A percentile compares a stretch with the other conserved stretches of the same genome.
Conservation (phyloP, 2,113 vertebrate genomes). For the Camelus bactrianus region DNA sequence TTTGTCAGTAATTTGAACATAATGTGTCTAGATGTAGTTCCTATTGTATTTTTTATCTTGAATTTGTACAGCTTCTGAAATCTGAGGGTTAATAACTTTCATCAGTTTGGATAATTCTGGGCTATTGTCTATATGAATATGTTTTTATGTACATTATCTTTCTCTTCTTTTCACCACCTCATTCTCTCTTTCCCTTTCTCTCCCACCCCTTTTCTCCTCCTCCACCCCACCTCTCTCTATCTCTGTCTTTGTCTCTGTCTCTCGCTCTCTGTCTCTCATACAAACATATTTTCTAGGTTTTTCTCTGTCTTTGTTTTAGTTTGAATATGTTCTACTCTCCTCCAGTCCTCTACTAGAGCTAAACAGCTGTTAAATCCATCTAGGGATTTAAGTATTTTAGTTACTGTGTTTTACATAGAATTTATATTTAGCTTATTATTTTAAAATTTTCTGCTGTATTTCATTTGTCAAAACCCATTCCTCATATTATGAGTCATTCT, state of each 20-base stretch:
- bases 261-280: accelerated
- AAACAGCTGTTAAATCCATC: background rate
- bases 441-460: background rate
- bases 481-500: background rate
- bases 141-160: background rate
- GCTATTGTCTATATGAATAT: background rate
- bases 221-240: background rate
- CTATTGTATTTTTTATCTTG: background rate
- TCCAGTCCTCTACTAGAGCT: background rate
- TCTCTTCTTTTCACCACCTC: background rate
- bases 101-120: background rate
- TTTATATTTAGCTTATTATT: background rate
- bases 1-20: background rate
- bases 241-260: background rate
- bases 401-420: background rate
- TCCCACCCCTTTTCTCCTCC: background rate
- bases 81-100: background rate
- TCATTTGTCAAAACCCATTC: background rate
- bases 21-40: background rate
- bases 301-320: background rate
- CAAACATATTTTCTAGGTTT: background rate
- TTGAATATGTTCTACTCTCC: background rate
- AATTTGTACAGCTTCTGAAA: background rate
- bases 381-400: background rate
- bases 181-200: background rate